Base-by-base conservation (phyloP, 92 coral and sea anemone genomes). In the Parazoanthus darwini region DNA sequence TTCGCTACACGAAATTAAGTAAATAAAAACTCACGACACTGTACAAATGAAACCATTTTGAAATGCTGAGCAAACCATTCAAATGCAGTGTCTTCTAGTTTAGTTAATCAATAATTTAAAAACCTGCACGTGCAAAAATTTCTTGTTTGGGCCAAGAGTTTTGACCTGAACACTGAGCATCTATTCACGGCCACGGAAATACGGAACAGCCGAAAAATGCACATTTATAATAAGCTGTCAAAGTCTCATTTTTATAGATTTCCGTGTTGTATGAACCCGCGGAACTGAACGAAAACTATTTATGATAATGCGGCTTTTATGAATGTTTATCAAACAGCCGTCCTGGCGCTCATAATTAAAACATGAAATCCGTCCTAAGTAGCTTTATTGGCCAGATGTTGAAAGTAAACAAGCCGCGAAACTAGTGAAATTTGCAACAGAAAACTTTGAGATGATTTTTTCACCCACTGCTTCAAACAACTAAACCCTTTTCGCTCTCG, bases 361-460 rank as follows among this genome's bases (percentile, higher is more conserved):
- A 86, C 89, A 84, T 84, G 86, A 88, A 88, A 94, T 92, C 92
- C 90, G 96, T 91, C 85, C 82, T 88, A 84, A 81, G 98, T 93
- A 91, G 90, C 96, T 89, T 93, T 91, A 92, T 88, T 92, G 84
- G 93, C 93, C 98, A 95, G 98, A 91, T 95, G 98, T 93, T 93
- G 85, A 77, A 71, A 44, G 87, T 92, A 92, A 86, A 92, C 94
- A 89, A 89, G 86, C 85, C 79, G 43, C 78, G 25, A 71, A 84
- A 84, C 68, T 84, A 29, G 87, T 44, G 87, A 46, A 73, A 84
- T 71, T 84, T 84, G 78, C 67, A 84, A 68, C 67, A 48, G 78
- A 15, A 63, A 84, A 46, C 42, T 29, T 25, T 18, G 37, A 25
- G 2, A 15, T 84, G 11, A 20, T 48, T 71, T 72, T 82, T 68